Base-by-base conservation (phyloP, 2,888 invertebrate genomes). In the Perithous albicinctus region DNA sequence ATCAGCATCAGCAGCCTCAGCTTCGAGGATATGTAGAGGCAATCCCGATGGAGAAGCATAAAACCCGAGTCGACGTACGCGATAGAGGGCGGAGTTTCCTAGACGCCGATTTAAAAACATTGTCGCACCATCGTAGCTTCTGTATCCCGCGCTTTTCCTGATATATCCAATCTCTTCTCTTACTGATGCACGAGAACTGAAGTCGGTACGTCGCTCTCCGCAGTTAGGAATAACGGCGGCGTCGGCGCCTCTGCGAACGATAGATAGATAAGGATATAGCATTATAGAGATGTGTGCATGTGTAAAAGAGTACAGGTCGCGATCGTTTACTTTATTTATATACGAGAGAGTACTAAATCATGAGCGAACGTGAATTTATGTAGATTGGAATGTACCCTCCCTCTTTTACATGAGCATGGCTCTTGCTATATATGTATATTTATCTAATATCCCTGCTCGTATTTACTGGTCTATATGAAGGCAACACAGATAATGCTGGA, bases 341-440 rank as follows among this genome's bases (percentile, higher is more conserved):
- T 66, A 48, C 43, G 77, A 18, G 41, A 76, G 48, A 46, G 80
- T 56, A 64, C 56, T 80, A 63, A 80, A 83, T 77, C 69, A 83
- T 69, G 73, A 63, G 35, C 56, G 32, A 82, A 66, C 64, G 48
- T 59, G 72, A 82, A 85, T 84, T 85, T 82, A 85, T 84, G 82
- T 84, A 85, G 85, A 85, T 85, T 85, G 85, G 80, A 84, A 82
- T 84, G 80, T 35, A 43, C 66, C 26, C 18, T 35, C 32, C 29
- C 35, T 48, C 8, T n/a, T 4, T 23, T 59, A 48, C 56, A 32
- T 51, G 35, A 59, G 35, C 32, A 5, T 2, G 29, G 20, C 20
- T 61, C 20, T 20, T 61, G 20, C 2, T 38, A 63, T 63, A 63
- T 20, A 38, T 41, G 38, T 63, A 18, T 23, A 32, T 46, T 56